phyloP scores from a whole-genome alignment of 92 coral and sea anemone genomes.

The Palythoa grandiflora region DNA sequence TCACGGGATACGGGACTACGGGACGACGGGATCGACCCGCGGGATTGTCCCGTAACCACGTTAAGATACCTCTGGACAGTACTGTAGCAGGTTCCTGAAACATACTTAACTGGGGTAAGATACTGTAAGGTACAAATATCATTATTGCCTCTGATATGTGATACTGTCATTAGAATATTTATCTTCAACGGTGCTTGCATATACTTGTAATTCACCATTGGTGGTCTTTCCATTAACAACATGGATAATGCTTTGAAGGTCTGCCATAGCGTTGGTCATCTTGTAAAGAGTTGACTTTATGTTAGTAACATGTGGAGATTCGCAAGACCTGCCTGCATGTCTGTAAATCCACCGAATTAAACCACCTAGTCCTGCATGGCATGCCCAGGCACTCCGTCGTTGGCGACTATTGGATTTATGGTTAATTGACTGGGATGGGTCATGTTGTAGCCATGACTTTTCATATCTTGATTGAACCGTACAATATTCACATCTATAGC shows the following conservation, averaged over 20 bases:
- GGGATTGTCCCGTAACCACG: too few relatives aligned
- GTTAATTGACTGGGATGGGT: background rate
- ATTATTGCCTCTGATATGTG: background rate
- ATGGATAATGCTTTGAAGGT: constrained; percentile 6
- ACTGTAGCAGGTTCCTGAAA: background rate
- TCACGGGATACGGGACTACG: too few relatives aligned
- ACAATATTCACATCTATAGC: background rate
- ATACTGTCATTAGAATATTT: too few relatives aligned
- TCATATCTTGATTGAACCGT: background rate
- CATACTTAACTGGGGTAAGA: too few relatives aligned
- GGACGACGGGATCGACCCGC: too few relatives aligned
- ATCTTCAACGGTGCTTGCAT: background rate
- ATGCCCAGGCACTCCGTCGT: constrained; percentile 8
- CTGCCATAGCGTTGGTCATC: constrained; percentile 12
- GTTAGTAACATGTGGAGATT: background rate
- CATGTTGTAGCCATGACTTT: background rate
- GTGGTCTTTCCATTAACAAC: constrained; percentile 19
- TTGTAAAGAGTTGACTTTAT: constrained; percentile 3
- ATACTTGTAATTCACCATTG: too few relatives aligned
- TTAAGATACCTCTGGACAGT: too few relatives aligned
- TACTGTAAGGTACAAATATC: too few relatives aligned
- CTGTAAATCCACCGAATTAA: constrained; percentile 35
- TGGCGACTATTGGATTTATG: background rate
- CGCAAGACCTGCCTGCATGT: constrained; percentile 21
- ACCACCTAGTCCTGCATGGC: constrained; percentile 52